Conservation (phyloP, 2,113 vertebrate species). For the Dasypus novemcinctus region DNA sequence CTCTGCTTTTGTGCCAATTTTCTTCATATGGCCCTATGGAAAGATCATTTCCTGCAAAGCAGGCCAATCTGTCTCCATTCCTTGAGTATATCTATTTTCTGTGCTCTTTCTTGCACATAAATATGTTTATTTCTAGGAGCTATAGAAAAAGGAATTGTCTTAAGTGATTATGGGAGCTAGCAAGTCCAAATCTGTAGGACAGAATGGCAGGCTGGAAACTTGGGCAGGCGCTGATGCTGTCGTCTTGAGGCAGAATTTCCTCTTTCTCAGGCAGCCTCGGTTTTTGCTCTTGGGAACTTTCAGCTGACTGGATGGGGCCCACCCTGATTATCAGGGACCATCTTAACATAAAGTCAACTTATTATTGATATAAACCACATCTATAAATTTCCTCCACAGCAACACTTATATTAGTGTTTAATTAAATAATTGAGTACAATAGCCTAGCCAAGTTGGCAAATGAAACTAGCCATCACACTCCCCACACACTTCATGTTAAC, state of each 20-base stretch:
- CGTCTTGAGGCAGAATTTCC: not conserved
- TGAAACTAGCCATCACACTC: not conserved
- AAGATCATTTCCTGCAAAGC: too few species aligned
- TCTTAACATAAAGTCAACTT: not conserved
- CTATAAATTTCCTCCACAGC: not conserved
- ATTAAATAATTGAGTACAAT: not conserved
- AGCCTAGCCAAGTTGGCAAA: not conserved
- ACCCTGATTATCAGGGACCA: not conserved
- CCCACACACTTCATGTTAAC: not conserved
- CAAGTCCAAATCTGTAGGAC: not conserved
- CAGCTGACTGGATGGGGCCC: not conserved
- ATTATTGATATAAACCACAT: not conserved
- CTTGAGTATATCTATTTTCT: not conserved
- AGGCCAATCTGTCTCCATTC: not conserved
- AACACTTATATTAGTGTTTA: not conserved
- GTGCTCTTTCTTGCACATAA: not conserved
- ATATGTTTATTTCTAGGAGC: not conserved
- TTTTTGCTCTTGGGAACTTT: not conserved
- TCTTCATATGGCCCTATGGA: not conserved
- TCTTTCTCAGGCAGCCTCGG: not conserved
- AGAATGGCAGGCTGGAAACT: not conserved
- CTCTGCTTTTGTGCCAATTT: not conserved
- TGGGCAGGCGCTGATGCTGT: not conserved
- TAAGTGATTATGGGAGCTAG: not conserved
- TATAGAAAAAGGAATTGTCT: not conserved